phyloP scores from a whole-genome alignment of 1,140 invertebrate genomes.

The Druon quercuslanigerum region DNA sequence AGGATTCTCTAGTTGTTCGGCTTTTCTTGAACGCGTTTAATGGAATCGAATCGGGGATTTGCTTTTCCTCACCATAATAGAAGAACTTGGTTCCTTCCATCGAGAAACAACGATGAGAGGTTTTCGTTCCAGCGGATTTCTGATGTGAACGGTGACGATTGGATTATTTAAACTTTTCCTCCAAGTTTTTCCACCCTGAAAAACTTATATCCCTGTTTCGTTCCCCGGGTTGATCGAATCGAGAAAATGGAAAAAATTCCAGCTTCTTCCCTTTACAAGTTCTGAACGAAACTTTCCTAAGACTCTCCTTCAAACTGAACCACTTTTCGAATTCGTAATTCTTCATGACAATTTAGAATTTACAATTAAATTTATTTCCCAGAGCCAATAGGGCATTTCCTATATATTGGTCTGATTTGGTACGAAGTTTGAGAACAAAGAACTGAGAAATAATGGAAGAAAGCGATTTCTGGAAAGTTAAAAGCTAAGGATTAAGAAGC shows the following conservation, averaged over 20 bases:
- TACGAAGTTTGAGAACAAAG: constrained; percentile 37
- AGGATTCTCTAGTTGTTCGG: background rate
- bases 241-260: background rate
- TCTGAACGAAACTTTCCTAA: no score
- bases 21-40: constrained; percentile 1
- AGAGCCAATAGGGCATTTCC: constrained; percentile 5
- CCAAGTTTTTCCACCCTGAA: background rate
- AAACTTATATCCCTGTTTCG: background rate
- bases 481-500: constrained; percentile 68
- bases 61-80: constrained; percentile 20
- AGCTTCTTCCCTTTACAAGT: background rate
- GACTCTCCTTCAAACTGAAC: no score
- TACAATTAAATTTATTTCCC: background rate
- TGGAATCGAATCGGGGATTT: constrained; percentile 24
- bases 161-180: constrained; percentile 19
- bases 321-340: no score
- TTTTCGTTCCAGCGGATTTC: background rate
- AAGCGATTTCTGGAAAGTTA: constrained; percentile 72
- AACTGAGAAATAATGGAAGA: constrained; percentile 67
- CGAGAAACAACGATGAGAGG: background rate
- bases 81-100: background rate
- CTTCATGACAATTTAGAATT: background rate
- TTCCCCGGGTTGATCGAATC: background rate
- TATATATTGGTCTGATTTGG: constrained; percentile 42
- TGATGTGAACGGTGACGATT: background rate